Conservation (phyloP, 2,797 vertebrate species). For the Phataginus tricuspis region DNA sequence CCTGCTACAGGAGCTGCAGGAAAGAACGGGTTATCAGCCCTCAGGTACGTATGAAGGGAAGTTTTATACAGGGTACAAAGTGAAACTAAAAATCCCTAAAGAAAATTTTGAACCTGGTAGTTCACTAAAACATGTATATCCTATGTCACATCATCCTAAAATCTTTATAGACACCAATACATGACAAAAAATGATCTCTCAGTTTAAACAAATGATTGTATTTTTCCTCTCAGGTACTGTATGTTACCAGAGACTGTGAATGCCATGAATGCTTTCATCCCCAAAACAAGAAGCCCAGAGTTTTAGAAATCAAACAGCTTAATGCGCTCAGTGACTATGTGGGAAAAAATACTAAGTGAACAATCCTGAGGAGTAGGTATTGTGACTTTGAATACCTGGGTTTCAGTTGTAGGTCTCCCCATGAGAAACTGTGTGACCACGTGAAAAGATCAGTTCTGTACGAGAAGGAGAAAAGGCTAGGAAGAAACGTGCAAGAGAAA, state of each 20-base stretch:
- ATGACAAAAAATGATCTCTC: neutral
- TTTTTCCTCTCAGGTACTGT: neutral
- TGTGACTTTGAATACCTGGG: neutral
- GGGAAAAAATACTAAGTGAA: neutral
- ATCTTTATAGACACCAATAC: neutral
- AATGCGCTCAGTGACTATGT: neutral
- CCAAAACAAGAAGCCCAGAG: neutral
- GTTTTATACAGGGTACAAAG: neutral
- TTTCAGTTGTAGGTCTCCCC: neutral
- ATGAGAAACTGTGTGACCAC: neutral
- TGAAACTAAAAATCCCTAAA: neutral
- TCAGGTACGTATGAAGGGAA: neutral
- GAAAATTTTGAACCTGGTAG: neutral
- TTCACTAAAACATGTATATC: neutral
- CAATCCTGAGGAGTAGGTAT: neutral
- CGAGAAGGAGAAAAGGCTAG: neutral
- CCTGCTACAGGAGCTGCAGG: fast-evolving
- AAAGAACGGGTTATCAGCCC: neutral
- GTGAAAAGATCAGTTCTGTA: neutral
- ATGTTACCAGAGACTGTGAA: neutral
- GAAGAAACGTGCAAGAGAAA: neutral
- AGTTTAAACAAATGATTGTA: neutral
- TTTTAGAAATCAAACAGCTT: neutral
- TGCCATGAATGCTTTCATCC: neutral
- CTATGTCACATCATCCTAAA: neutral